phyloP scores from a whole-genome alignment of 2,888 invertebrate genomes.

The Poecilobothrus nobilitatus region DNA sequence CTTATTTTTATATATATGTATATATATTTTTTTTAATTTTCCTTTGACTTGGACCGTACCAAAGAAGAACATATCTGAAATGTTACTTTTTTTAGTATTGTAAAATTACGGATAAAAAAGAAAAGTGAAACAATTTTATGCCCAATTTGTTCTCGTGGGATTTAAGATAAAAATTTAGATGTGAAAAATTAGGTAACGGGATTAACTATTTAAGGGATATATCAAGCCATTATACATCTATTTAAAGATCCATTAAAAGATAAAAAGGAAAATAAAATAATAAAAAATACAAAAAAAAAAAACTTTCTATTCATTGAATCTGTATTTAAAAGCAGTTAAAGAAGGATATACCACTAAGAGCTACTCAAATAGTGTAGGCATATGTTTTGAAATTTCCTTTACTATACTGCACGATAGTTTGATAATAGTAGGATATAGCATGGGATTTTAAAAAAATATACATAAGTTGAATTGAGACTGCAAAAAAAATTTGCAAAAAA shows the following conservation, averaged over 20 bases:
- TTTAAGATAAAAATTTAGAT: neutral
- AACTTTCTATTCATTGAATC: no score
- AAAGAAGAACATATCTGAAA: neutral
- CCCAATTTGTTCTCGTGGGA: neutral
- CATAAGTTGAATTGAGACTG: no score
- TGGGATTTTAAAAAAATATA: no score
- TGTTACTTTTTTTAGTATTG: conserved; percentile 17
- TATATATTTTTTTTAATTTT: neutral
- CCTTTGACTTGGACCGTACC: neutral
- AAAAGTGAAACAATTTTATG: neutral
- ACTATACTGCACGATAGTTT: no score
- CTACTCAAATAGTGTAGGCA: no score
- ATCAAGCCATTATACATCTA: neutral
- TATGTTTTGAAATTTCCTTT: no score
- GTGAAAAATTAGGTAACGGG: neutral
- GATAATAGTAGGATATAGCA: no score
- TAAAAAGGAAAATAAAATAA: neutral
- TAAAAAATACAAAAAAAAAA: no score
- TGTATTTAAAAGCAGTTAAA: no score
- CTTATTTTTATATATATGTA: no score
- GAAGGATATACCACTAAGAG: no score
- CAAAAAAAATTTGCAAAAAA: no score
- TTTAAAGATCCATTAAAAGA: neutral
- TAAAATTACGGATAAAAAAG: conserved; percentile 11
- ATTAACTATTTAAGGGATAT: neutral